A percentile compares a stretch with the other conserved stretches of the same genome.
These are phyloP conservation scores for Pantherophis guttatus DNA, from an alignment of 2,113 vertebrate species.

Conservation along the genomic window DNA sequence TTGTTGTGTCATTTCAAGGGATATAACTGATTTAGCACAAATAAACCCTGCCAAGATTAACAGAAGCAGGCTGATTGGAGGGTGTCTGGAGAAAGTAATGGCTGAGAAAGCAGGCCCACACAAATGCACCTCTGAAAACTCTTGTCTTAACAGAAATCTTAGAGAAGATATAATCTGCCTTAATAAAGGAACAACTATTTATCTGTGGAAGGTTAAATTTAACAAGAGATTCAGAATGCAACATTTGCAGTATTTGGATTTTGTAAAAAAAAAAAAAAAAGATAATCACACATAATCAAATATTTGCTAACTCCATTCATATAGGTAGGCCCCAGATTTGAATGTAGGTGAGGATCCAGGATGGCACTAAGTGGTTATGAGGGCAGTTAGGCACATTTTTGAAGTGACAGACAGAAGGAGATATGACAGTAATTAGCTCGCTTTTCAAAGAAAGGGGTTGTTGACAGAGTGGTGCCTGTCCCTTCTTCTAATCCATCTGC, in stretches of 20 bases:
- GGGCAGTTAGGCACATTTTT: neutral
- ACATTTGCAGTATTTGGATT: neutral
- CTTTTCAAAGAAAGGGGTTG: neutral
- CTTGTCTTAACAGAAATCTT: conserved; percentile 10
- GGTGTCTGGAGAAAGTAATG: conserved; percentile 52
- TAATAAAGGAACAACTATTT: conserved; percentile 9
- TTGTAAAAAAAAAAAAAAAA: neutral
- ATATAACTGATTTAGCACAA: conserved; percentile 59
- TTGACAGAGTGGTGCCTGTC: neutral
- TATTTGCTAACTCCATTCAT: conserved; percentile 5
- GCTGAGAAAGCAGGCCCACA: conserved; percentile 26
- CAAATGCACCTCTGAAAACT: neutral
- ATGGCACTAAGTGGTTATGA: neutral
- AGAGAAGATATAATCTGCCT: neutral
- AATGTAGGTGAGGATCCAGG: neutral
- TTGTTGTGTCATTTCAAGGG: conserved; percentile 57
- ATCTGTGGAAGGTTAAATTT: conserved; percentile 1
- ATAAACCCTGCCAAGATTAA: conserved; percentile 59
- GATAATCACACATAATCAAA: neutral
- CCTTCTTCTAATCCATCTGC: neutral
- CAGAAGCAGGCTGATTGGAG: conserved; percentile 48
- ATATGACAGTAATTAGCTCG: neutral
- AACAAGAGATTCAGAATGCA: neutral
- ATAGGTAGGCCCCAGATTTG: neutral
- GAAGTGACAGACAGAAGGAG: neutral